A percentile compares a stretch with the other conserved stretches of the same genome.
Evolutionary conservation across 2,797 vertebrate genomes (phyloP).

Genomic region (Chelmon rostratus): DNA sequence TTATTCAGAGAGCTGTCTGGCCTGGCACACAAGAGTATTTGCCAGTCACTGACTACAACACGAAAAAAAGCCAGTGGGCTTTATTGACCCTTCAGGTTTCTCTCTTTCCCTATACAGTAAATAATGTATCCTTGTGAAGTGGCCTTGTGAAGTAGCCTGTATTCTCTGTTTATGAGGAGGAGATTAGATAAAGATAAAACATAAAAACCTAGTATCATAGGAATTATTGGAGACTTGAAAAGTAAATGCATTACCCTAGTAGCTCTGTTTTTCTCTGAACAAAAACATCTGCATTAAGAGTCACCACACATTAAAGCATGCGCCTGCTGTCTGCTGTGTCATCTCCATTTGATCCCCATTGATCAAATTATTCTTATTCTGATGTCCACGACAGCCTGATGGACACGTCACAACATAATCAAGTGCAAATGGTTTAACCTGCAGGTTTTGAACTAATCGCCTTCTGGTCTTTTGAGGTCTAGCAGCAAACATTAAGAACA

Average conservation of each 20-base stretch:
- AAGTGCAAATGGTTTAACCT: slow-evolving; percentile 49
- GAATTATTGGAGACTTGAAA: background rate
- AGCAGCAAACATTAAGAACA: slow-evolving; percentile 21
- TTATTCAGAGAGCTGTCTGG: slow-evolving; percentile 14
- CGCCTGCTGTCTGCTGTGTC: slow-evolving; percentile 16
- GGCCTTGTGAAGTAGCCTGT: slow-evolving; percentile 61
- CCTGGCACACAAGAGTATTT: slow-evolving; percentile 2
- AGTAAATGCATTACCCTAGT: slow-evolving; percentile 20
- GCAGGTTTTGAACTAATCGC: slow-evolving; percentile 28
- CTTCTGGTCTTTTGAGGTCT: slow-evolving; percentile 46
- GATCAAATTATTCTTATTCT: slow-evolving; percentile 53
- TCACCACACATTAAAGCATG: slow-evolving; percentile 39
- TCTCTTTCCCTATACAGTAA: slow-evolving; percentile 24
- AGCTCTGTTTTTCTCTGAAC: slow-evolving; percentile 11
- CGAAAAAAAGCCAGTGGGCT: slow-evolving; percentile 36
- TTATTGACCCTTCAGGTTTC: slow-evolving; percentile 28
- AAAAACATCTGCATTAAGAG: slow-evolving; percentile 11
- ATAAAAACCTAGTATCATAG: slow-evolving; percentile 10
- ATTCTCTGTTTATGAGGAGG: slow-evolving; percentile 14
- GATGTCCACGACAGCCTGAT: slow-evolving; percentile 37
- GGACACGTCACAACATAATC: slow-evolving; percentile 47
- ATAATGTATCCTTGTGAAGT: slow-evolving; percentile 66
- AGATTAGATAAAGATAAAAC: slow-evolving; percentile 6
- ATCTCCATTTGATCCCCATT: slow-evolving; percentile 50
- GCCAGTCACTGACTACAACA: slow-evolving; percentile 18